Evolutionary conservation across 2,113 vertebrate species (phyloP).

Genomic region (Cisticola juncidis): DNA sequence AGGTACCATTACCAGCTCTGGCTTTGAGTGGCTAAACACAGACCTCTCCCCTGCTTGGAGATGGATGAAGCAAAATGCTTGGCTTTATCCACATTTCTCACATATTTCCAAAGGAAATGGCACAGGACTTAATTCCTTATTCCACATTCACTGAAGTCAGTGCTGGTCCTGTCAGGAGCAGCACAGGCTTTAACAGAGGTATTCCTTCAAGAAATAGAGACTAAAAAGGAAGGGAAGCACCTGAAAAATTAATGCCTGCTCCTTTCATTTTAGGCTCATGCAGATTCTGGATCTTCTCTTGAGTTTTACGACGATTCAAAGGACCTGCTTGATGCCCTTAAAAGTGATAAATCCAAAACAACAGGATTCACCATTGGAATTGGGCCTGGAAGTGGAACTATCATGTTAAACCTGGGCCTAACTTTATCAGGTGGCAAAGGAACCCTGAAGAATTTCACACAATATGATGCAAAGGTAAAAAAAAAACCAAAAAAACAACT

Average conservation of each 20-base stretch:
- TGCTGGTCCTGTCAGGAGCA: background rate
- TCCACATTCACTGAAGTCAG: background rate
- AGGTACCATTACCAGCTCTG: background rate
- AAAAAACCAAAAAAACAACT: background rate
- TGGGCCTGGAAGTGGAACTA: fast-evolving
- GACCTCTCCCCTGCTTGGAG: background rate
- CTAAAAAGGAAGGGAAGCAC: background rate
- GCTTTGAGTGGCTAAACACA: background rate
- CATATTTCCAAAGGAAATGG: background rate
- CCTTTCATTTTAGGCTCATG: conserved; percentile 78
- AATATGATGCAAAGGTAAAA: conserved; percentile 77
- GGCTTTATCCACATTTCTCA: background rate
- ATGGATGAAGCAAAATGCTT: background rate
- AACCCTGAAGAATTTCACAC: conserved; percentile 74
- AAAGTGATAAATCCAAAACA: background rate
- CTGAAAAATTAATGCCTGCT: background rate
- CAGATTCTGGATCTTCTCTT: conserved; percentile 75
- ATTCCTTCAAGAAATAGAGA: background rate
- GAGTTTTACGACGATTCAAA: conserved; percentile 76
- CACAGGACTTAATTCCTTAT: background rate
- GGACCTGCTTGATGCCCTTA: conserved; percentile 74
- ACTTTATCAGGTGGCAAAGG: background rate
- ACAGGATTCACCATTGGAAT: conserved; percentile 52
- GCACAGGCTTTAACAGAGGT: background rate
- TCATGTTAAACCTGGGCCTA: background rate